Base-by-base conservation (phyloP, 2,888 invertebrate genomes). In the Heptascelio sp. region DNA sequence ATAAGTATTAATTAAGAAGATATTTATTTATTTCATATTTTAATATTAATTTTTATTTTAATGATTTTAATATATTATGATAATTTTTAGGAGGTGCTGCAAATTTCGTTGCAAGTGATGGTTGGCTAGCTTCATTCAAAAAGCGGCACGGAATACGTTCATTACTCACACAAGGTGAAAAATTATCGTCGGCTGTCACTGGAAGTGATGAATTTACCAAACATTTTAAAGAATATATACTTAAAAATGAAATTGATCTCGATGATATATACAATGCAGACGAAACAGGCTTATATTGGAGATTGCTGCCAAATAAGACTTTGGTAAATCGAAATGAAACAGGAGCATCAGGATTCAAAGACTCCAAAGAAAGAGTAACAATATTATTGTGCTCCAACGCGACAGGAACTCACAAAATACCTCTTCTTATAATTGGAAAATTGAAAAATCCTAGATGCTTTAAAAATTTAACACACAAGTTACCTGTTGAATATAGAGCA, bases 301-400 rank as follows among this genome's bases (percentile, higher is more conserved):
- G 53, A 11, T 15, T 62, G 9, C 0, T 72, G 25, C 62, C 53
- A 6, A 5, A 3, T 9, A 62, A 6, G 55, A 40, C 53, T 11
- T 9, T 64, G 5, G 51, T 62, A 0, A 23, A 51, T 43, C 40
- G 51, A 2, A 43, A 62, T 53, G 72, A 72, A 64, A 53, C n/a
- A 40, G 53, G 53, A 11, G 62, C 62, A 17, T 0, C 46, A 0
- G 46, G 59, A 30, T 3, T 17, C 5, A 70, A 57, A 43, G 11
- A 72, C 5, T 51, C 53, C 6, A 72, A 26, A 13, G 72, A 72
- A 23, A 17, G 72, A n/a, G 72, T 72, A 2, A 26, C 72, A 4
- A 17, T 72, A 43, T 59, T 59, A 49, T 70, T 70, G 46, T 70
- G 59, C 21, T 43, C 70, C 0, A 62, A 72, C 43, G 72, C 72